Evolutionary conservation across 2,113 vertebrate species (phyloP).

Genomic region (Eulemur macaco): DNA sequence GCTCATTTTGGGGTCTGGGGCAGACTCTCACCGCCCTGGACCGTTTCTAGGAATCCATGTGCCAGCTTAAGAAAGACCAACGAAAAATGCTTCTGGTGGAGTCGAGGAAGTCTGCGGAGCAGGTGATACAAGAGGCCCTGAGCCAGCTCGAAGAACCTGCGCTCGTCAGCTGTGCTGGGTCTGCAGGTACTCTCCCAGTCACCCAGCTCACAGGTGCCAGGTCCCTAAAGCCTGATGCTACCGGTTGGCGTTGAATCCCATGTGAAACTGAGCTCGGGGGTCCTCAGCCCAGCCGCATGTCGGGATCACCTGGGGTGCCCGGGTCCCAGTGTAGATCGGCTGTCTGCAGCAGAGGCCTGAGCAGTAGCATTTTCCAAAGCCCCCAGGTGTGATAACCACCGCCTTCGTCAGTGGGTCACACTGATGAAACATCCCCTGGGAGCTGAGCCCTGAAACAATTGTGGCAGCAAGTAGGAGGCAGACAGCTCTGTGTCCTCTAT

Average conservation of each 20-base stretch:
- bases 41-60: conserved; percentile 87
- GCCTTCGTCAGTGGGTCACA: not conserved
- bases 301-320: not conserved
- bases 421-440: not conserved
- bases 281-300: not conserved
- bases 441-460: not conserved
- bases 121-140: conserved; percentile 91
- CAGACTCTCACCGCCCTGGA: fast-evolving
- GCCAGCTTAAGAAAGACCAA: conserved; percentile 81
- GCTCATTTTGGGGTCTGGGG: fast-evolving
- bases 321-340: not conserved
- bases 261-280: not conserved
- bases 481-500: no score
- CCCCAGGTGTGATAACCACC: not conserved
- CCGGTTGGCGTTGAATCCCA: not conserved
- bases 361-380: not conserved
- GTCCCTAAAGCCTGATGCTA: not conserved
- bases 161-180: conserved; percentile 92
- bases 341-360: not conserved
- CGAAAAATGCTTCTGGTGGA: conserved; percentile 86
- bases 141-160: conserved; percentile 89
- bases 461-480: not conserved
- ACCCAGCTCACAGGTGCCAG: fast-evolving
- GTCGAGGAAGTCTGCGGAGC: conserved; percentile 85
- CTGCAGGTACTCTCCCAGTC: conserved; percentile 85